These are phyloP conservation scores for Ctenoplectra terminalis DNA, from an alignment of 1,140 invertebrate genomes.

Conservation along the genomic window DNA sequence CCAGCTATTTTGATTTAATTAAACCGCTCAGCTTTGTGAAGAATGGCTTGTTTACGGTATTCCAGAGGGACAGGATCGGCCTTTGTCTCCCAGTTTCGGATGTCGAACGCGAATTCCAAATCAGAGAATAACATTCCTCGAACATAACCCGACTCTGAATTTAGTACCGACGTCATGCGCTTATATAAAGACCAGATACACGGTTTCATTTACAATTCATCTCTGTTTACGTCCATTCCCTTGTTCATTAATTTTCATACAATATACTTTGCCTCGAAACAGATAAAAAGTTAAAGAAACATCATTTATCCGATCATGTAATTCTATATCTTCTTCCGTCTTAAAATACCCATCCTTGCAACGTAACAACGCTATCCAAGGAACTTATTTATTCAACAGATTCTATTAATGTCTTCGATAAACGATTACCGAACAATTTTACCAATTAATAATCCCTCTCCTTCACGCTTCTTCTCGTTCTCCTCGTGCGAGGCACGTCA, in stretches of 20 bases:
- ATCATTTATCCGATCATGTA: not conserved
- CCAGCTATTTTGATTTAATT: not conserved
- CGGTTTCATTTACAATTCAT: not conserved
- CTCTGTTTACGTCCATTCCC: not conserved
- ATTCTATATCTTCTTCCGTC: too few species aligned
- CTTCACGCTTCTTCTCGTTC: too few species aligned
- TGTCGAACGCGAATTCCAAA: not conserved
- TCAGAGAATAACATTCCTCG: not conserved
- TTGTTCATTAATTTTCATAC: not conserved
- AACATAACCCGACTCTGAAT: not conserved
- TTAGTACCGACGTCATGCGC: not conserved
- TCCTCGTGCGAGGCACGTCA: too few species aligned
- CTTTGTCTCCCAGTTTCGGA: not conserved
- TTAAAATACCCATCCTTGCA: too few species aligned
- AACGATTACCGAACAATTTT: too few species aligned
- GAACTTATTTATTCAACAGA: not conserved
- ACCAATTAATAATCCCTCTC: too few species aligned
- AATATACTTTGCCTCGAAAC: not conserved
- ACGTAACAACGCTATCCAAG: too few species aligned
- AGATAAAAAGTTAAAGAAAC: not conserved
- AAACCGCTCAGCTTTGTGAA: not conserved
- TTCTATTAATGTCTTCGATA: too few species aligned
- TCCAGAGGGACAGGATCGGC: not conserved
- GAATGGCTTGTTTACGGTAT: not conserved
- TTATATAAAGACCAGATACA: not conserved